Evolutionary conservation across 2,797 vertebrate species (phyloP), one percentile per base, ranked within the genome.

Genomic region (Decapterus maruadsi): DNA sequence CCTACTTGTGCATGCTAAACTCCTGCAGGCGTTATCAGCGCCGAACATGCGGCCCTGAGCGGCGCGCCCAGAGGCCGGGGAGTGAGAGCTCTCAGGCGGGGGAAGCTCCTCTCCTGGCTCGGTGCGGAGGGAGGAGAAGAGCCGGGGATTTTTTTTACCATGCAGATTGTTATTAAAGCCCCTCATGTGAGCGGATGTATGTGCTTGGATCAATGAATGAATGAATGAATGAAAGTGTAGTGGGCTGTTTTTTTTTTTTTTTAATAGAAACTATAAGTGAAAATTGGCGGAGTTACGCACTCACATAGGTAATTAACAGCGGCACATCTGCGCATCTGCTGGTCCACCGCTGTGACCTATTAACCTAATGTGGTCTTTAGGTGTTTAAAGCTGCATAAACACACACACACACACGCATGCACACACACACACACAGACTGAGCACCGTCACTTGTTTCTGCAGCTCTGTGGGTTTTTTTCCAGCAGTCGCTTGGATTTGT

Each of bases 1-100:
- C 78, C 78, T 70, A 29, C 83, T 82, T 70, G 62, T 72, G 82
- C 80, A 64, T 36, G 83, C 81, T 79, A 43, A 85, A 90, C 87
- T 87, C 81, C 71, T 54, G 60, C 31, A 34, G 31, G 71, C 80
- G 89, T 94, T 95, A 95, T 95, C 93, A 92, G 93, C 83, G 64
- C 60, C 75, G 42, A 94, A 90, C 94, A 95, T 53, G 88, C 91
- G 90, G 91, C 89, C 76, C 75, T 60, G 81, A 82, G 89, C 31
- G 31, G 26, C 86, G 87, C 79, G 82, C 83, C 82, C 72, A 77
- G 75, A 89, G 90, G 85, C 90, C 90, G 88, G 73, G 69, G 65
- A 61, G 72, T 16, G 90, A 80, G 86, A 29, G 85, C 81, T 81
- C 76, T 64, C 56, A 75, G 90, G 84, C 84, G 78, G 78, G 58